Conservation (phyloP, 2,113 vertebrate species). For the Tenebrosternarchus preto region DNA sequence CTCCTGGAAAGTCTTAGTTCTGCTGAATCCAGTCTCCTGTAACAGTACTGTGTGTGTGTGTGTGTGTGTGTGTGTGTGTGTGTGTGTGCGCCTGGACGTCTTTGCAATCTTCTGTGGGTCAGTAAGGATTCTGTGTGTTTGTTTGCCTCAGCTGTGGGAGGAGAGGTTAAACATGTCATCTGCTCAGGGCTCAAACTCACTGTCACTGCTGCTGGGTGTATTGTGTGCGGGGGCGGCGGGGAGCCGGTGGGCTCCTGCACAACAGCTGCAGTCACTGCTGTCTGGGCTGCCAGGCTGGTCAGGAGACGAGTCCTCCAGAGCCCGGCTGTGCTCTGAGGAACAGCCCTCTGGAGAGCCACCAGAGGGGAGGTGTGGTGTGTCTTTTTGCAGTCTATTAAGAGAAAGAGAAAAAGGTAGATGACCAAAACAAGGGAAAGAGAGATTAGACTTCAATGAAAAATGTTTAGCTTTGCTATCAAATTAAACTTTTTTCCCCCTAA, state of each 20-base stretch:
- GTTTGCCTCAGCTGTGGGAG: background rate
- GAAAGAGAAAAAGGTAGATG: background rate
- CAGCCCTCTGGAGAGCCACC: slow-evolving; percentile 65
- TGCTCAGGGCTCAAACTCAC: slow-evolving; percentile 76
- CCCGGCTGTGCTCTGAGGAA: slow-evolving; percentile 62
- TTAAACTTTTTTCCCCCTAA: too few relatives aligned
- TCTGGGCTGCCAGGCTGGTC: slow-evolving; percentile 68
- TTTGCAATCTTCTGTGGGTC: background rate
- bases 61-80: background rate
- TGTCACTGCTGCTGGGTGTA: slow-evolving; percentile 79
- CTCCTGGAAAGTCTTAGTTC: background rate
- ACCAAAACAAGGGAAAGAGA: background rate
- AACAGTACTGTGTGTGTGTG: background rate
- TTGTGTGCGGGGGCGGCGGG: slow-evolving; percentile 70
- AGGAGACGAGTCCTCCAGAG: slow-evolving; percentile 60
- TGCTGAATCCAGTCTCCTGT: background rate
- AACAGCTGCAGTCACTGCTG: slow-evolving; percentile 73
- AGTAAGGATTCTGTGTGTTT: slow-evolving; percentile 1
- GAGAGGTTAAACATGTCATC: background rate
- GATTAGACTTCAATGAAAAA: background rate
- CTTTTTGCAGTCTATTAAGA: slow-evolving; percentile 71
- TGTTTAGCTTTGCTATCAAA: too few relatives aligned
- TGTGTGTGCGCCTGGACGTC: background rate
- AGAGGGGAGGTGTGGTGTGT: slow-evolving; percentile 63
- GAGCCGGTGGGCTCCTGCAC: slow-evolving; percentile 58